phyloP scores from a whole-genome alignment of 1,140 invertebrate genomes.

The Meloidogyne chitwoodi region DNA sequence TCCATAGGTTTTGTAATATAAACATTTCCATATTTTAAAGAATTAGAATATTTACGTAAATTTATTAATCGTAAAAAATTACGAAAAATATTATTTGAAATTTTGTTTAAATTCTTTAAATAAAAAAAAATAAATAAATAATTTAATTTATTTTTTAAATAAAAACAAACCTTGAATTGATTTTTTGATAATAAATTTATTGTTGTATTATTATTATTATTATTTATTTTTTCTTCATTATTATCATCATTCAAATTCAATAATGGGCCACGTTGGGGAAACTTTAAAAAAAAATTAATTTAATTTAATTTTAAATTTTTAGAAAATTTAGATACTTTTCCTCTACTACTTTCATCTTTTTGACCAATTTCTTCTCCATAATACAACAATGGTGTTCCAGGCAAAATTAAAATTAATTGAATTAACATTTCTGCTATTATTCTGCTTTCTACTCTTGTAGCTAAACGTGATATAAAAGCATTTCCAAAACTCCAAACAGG shows the following conservation, averaged over 20 bases:
- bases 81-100: conserved; percentile 16
- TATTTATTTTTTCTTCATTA: not conserved
- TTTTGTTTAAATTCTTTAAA: conserved; percentile 17
- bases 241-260: conserved; percentile 1
- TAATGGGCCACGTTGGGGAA: not conserved
- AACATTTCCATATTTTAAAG: conserved; percentile 19
- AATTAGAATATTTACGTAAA: conserved; percentile 6
- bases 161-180: conserved; percentile 5
- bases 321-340: not conserved
- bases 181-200: not conserved
- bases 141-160: not conserved
- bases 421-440: conserved; percentile 38
- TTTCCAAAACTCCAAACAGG: conserved; percentile 41
- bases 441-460: conserved; percentile 22
- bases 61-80: conserved; percentile 21
- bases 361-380: conserved; percentile 45
- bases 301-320: not conserved
- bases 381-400: conserved; percentile 41
- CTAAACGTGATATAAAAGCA: conserved; percentile 32
- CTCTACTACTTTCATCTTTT: conserved; percentile 12
- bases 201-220: not conserved
- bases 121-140: no score
- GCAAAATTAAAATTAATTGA: conserved; percentile 40
- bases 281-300: conserved; percentile 1
- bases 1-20: conserved; percentile 33